Base-by-base conservation (phyloP, 1,140 invertebrate species). In the Drosophila micromelanica region DNA sequence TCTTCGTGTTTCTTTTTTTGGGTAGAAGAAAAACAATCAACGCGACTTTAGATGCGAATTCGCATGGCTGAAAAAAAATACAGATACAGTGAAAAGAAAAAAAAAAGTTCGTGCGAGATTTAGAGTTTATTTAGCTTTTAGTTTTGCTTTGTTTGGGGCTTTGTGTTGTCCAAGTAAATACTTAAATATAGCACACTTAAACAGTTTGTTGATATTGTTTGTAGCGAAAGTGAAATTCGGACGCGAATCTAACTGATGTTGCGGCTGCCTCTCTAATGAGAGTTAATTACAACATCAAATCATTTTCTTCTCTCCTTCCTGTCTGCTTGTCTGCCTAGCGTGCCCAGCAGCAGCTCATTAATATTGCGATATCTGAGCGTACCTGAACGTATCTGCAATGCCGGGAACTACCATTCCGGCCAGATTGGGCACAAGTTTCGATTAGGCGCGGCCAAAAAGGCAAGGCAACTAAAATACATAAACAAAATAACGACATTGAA, bases 261-360 rank as follows among this genome's bases (percentile, higher is more conserved):
- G 48, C 17, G 37, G 23, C 70, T 73, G 68, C 27, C 73, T 35
- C 49, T 52, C 70, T 76, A 78, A 78, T 78, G 75, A 78, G 72
- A 78, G 65, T 78, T 74, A 78, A 78, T 75, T 78, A 78, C 75
- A 78, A 75, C 65, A 75, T 75, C 65, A 78, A 78, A 75, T 43
- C 48, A 32, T 0, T 54, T 38, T 42, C 20, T 37, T 35, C 23
- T 35, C 35, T 23, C 15, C 52, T 30, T 52, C 23, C 8, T 46
- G 55, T 46, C n/a, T n/a, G n/a, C n/a, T n/a, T n/a, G 55, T 30
- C 12, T 7, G 6, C 6, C 20, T 27, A 13, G 12, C 27, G 30
- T 32, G 23, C 51, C 51, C 40, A 59, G 42, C 37, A 52, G 35
- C 51, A 52, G 35, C 52, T 51, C 69, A 56, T 69, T 70, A 70